These are phyloP conservation scores for Littorina saxatilis DNA, from an alignment of 1,140 invertebrate species.

Conservation along the genomic window DNA sequence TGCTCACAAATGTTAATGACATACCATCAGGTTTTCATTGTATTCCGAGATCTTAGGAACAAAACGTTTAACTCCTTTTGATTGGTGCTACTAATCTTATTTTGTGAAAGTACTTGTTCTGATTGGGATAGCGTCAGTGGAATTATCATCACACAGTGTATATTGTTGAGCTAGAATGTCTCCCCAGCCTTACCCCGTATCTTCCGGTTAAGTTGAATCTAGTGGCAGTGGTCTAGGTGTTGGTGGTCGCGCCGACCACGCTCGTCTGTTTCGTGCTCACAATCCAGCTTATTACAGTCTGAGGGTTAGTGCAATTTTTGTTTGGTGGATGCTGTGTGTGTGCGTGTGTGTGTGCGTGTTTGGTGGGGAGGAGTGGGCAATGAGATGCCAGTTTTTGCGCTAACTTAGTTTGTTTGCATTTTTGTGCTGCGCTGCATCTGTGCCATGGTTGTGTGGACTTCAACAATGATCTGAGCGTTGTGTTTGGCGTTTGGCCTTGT, in stretches of 20 bases:
- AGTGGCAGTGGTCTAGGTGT: neutral
- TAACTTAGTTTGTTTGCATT: neutral
- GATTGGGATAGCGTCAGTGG: neutral
- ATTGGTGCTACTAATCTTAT: neutral
- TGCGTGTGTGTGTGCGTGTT: neutral
- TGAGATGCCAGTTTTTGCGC: neutral
- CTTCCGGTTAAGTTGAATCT: no score
- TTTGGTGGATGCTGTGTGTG: constrained; percentile 23
- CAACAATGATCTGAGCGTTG: neutral
- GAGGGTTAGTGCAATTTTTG: constrained; percentile 35
- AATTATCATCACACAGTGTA: neutral
- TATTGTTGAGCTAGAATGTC: no score
- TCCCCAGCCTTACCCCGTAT: neutral
- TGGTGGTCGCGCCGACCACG: neutral
- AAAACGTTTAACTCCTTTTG: neutral
- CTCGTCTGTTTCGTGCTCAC: constrained; percentile 21
- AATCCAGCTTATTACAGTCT: constrained; percentile 26
- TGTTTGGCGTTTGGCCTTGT: no score
- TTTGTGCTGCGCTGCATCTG: neutral
- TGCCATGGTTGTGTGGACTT: constrained; percentile 7
- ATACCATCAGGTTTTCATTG: no score
- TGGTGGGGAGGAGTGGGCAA: no score
- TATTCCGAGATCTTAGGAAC: no score
- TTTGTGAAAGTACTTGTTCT: neutral
- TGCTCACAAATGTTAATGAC: no score